Evolutionary conservation across 2,888 invertebrate species (phyloP).

Genomic region (Hypselothyrea guttata): DNA sequence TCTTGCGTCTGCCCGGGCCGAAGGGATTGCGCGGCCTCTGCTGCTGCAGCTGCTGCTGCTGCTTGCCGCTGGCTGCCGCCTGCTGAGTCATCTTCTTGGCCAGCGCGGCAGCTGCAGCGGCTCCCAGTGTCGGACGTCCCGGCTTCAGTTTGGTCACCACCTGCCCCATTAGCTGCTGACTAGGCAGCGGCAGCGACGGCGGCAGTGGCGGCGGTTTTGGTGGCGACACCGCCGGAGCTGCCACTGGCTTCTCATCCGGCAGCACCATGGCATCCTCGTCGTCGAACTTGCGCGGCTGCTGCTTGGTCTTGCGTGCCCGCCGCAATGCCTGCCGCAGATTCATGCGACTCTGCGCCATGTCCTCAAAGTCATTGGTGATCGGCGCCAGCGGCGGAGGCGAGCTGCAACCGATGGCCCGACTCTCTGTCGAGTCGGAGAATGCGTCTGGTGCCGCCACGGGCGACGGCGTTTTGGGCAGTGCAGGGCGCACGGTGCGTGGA

Average conservation of each 20-base stretch:
- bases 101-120: neutral
- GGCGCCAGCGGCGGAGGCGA: slow-evolving; percentile 57
- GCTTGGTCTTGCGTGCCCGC: slow-evolving; percentile 76
- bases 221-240: slow-evolving; percentile 11
- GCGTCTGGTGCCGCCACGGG: too few relatives aligned
- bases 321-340: slow-evolving; percentile 80
- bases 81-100: slow-evolving; percentile 9
- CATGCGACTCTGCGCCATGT: slow-evolving; percentile 76
- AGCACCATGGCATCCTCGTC: slow-evolving; percentile 57
- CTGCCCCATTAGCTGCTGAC: neutral
- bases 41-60: too few relatives aligned
- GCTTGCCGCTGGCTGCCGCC: slow-evolving; percentile 12
- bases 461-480: too few relatives aligned
- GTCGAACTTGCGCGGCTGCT: slow-evolving; percentile 55
- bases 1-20: slow-evolving; percentile 30
- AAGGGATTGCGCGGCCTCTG: slow-evolving; percentile 46
- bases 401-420: too few relatives aligned
- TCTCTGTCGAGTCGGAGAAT: too few relatives aligned
- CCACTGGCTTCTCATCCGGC: slow-evolving; percentile 28
- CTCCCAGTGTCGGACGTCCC: too few relatives aligned
- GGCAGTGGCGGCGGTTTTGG: slow-evolving; percentile 5
- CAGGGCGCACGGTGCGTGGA: too few relatives aligned
- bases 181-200: neutral
- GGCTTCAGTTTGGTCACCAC: neutral
- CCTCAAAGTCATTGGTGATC: slow-evolving; percentile 41